Base-by-base conservation (phyloP, 2,888 invertebrate species). In the Sabatieria punctata region DNA sequence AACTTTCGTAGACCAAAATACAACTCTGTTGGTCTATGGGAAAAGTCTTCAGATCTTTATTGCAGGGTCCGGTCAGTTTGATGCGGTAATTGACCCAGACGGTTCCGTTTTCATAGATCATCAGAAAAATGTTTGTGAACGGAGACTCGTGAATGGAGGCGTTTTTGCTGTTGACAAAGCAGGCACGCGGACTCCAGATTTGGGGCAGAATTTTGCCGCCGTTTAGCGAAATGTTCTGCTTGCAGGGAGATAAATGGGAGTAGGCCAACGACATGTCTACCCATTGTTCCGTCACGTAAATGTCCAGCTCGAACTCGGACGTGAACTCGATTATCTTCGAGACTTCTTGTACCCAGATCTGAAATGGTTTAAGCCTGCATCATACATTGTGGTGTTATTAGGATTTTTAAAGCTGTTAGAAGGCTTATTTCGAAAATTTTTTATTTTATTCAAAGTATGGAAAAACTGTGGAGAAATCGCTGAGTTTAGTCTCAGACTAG, bases 281-380 rank as follows among this genome's bases (percentile, higher is more conserved):
- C 64, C 64, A 64, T 45, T 57, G 48, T 46, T 64, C 64, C 11
- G 64, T 64, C 21, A 64, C 60, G 46, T 64, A 64, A 35, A 64
- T 57, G 49, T 64, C 64, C 51, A 64, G 43, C 46, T 64, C 64
- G 52, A 64, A 64, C 49, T 64, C 64, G 24, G 59, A 59, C 2
- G 60, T 60, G 46, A 64, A 58, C 38, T 64, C 64, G 47, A 62
- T 63, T 48, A 64, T 64, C 48, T 61, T 61, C 25, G 64, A 64
- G 18, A 64, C 63, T 54, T 64, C 64, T 49, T 64, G 64, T 22
- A 64, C 60, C 64, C 64, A 64, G 21, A 56, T 64, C 64, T 56
- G 60, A 56, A n/a, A n/a, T n/a, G n/a, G 52, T n/a, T n/a, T n/a
- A n/a, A n/a, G n/a, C n/a, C n/a, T n/a, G n/a, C n/a, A n/a, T n/a